Percentiles rank a stretch among this genome's conserved stretches.
Evolutionary conservation across 2,888 invertebrate genomes (phyloP).

Genomic region (Apamea crenata): DNA sequence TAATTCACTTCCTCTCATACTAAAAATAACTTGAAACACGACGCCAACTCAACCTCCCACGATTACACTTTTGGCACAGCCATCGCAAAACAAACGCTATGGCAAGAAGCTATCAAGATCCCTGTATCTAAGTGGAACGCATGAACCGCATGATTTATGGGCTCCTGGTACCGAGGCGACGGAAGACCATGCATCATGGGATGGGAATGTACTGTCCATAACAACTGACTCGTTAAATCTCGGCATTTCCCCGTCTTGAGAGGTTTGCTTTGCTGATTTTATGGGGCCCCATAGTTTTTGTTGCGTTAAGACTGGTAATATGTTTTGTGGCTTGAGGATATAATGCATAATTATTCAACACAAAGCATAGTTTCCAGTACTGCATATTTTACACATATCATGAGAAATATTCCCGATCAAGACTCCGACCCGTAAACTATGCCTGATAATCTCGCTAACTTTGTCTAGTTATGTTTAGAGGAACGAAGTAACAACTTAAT

Average conservation of each 20-base stretch:
- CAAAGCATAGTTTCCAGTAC: not conserved
- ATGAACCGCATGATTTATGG: conserved; percentile 66
- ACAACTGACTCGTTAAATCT: conserved; percentile 65
- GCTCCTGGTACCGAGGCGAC: conserved; percentile 41
- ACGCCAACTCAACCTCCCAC: conserved; percentile 11
- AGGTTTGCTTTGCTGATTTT: conserved; percentile 33
- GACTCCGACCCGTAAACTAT: no score
- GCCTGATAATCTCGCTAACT: not conserved
- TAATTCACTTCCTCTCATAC: conserved; percentile 3
- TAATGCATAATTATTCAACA: conserved; percentile 8
- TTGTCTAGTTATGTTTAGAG: no score
- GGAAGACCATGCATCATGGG: conserved; percentile 64
- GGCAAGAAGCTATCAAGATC: conserved; percentile 65
- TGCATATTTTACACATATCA: no score
- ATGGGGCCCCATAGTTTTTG: conserved; percentile 43
- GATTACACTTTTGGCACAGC: conserved; percentile 62
- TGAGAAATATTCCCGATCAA: not conserved
- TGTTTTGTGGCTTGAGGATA: not conserved
- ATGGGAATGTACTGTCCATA: conserved; percentile 65
- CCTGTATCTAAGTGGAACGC: conserved; percentile 62
- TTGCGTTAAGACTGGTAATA: conserved; percentile 16
- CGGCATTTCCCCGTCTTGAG: conserved; percentile 42
- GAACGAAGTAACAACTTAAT: not conserved
- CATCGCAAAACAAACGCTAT: conserved; percentile 54
- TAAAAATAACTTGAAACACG: conserved; percentile 37